Conservation (phyloP, 2,113 vertebrate species). For the Colistium nudipinnis region DNA sequence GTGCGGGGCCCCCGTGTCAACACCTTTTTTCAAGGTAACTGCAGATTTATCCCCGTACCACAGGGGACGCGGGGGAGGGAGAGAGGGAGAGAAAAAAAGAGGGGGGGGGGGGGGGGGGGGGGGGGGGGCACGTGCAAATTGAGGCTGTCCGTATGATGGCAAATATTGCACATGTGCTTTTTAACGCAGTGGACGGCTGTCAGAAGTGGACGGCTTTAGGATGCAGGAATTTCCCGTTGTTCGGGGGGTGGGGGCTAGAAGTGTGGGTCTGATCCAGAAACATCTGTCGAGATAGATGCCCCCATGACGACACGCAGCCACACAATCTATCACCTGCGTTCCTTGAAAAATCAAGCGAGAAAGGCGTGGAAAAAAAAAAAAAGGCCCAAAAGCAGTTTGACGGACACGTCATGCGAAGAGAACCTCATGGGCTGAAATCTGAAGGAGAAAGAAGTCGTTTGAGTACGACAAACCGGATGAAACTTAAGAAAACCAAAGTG, state of each 20-base stretch:
- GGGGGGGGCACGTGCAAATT: conserved; percentile 46
- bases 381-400: not conserved
- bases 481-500: no score
- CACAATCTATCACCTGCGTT: conserved; percentile 1
- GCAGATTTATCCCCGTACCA: conserved; percentile 45
- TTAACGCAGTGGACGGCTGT: conserved; percentile 18
- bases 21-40: conserved; percentile 59
- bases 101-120: conserved; percentile 34
- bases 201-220: conserved; percentile 38
- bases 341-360: conserved; percentile 13
- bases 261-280: conserved; percentile 39
- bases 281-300: conserved; percentile 34
- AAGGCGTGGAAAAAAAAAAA: not conserved
- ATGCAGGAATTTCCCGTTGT: conserved; percentile 56
- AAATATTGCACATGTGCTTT: conserved; percentile 49
- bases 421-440: conserved; percentile 13
- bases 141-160: conserved; percentile 37
- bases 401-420: not conserved
- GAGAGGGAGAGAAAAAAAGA: not conserved
- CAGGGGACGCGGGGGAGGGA: conserved; percentile 6
- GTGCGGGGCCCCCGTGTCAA: conserved; percentile 59
- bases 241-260: conserved; percentile 19
- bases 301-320: conserved; percentile 23
- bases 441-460: conserved; percentile 59
- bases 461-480: no score